Evolutionary conservation across 2,888 invertebrate genomes (phyloP).

Genomic region (Macrophya annulata): DNA sequence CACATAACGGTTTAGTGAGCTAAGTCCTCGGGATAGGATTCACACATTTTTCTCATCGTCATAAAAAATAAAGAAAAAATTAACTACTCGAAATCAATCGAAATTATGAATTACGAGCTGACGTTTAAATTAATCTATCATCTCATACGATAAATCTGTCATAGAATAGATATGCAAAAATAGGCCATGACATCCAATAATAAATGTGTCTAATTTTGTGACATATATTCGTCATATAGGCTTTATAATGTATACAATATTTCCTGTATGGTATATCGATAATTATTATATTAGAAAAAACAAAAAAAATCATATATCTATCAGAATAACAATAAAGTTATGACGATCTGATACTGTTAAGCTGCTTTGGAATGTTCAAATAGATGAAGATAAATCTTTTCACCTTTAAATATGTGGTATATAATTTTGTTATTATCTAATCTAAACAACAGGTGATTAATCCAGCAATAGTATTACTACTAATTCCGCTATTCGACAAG

Average conservation of each 20-base stretch:
- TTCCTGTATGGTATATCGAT: neutral
- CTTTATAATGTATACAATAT: neutral
- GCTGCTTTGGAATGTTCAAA: neutral
- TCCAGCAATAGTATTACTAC: constrained; percentile 86
- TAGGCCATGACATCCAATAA: constrained; percentile 1
- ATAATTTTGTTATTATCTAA: constrained; percentile 2
- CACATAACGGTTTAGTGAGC: neutral
- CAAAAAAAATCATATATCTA: neutral
- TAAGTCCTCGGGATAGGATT: neutral
- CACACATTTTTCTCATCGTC: neutral
- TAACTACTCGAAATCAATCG: neutral
- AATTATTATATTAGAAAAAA: neutral
- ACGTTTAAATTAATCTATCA: neutral
- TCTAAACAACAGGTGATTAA: constrained; percentile 83
- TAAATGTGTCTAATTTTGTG: neutral
- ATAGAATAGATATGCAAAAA: neutral
- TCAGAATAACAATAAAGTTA: constrained; percentile 11
- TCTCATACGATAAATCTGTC: neutral
- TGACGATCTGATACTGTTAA: neutral
- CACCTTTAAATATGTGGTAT: neutral
- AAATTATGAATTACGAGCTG: neutral
- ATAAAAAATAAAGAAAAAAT: neutral
- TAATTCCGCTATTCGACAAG: constrained; percentile 85
- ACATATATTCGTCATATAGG: neutral
- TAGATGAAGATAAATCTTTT: constrained; percentile 33